phyloP scores from a whole-genome alignment of 2,797 vertebrate species.

The Caiman crocodilus region DNA sequence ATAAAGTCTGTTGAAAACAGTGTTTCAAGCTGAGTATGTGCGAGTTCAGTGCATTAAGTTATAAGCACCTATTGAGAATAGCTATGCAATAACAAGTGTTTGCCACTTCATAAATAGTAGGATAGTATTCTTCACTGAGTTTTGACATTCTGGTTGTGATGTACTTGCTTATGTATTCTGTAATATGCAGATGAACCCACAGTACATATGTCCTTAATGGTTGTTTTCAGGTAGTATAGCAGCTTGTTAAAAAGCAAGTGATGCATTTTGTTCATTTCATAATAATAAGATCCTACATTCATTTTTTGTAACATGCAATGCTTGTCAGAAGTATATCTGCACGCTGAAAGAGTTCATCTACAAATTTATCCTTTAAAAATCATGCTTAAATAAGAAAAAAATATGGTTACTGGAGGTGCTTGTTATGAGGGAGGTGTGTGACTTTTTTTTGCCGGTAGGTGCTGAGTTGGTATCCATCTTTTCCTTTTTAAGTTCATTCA shows the following conservation, averaged over 20 bases:
- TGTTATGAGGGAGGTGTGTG: background rate
- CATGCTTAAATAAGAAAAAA: background rate
- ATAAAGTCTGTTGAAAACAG: background rate
- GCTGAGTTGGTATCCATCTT: background rate
- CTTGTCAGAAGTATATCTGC: background rate
- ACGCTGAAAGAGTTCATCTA: constrained; percentile 31
- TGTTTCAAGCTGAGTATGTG: background rate
- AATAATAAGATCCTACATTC: constrained; percentile 37
- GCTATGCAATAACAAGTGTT: background rate
- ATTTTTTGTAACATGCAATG: background rate
- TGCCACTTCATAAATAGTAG: background rate
- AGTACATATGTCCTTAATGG: background rate
- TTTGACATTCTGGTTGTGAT: background rate
- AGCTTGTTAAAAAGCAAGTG: constrained; percentile 22
- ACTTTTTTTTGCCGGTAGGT: background rate
- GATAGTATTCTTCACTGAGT: background rate
- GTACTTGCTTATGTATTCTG: background rate
- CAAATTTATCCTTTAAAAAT: background rate
- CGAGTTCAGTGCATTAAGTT: background rate
- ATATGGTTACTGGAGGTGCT: constrained; percentile 12
- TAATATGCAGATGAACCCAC: background rate
- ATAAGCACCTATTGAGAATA: background rate
- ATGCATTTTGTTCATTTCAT: constrained; percentile 23
- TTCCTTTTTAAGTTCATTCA: background rate
- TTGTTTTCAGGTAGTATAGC: background rate